phyloP scores from a whole-genome alignment of 2,797 vertebrate genomes.

The Aulostomus chinensis region DNA sequence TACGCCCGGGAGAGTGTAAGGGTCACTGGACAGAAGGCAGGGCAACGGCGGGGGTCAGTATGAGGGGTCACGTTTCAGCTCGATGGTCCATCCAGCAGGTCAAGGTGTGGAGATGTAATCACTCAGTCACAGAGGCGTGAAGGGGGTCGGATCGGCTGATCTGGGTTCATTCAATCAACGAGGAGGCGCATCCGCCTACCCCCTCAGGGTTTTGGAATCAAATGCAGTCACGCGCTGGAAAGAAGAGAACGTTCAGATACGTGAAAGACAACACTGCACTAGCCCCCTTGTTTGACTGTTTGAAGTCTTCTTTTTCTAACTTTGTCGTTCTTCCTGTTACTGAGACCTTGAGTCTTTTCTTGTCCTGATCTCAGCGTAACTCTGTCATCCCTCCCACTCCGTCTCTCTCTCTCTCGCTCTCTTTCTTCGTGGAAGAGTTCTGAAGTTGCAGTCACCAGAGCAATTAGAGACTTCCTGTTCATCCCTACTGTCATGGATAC shows the following conservation, averaged over 20 bases:
- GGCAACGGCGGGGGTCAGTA: slow-evolving; percentile 13
- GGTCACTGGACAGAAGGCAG: slow-evolving; percentile 30
- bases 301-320: slow-evolving; percentile 1
- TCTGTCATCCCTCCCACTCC: slow-evolving; percentile 34
- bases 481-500: slow-evolving; percentile 64
- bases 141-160: background rate
- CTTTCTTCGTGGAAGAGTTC: slow-evolving; percentile 47
- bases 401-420: slow-evolving; percentile 37
- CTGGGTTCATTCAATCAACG: slow-evolving; percentile 1
- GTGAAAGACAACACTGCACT: no score
- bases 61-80: slow-evolving; percentile 1
- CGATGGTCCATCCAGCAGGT: slow-evolving; percentile 10
- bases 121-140: slow-evolving; percentile 16
- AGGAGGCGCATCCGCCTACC: no score
- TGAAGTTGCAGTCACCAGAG: slow-evolving; percentile 67
- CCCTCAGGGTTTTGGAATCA: no score
- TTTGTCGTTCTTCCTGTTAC: slow-evolving; percentile 19
- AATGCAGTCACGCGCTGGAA: no score
- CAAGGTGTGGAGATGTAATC: slow-evolving; percentile 20
- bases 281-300: background rate
- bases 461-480: slow-evolving; percentile 74
- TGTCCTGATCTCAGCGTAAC: slow-evolving; percentile 17
- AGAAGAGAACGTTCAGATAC: no score
- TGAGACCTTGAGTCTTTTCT: slow-evolving; percentile 39
- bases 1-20: slow-evolving; percentile 18